These are phyloP conservation scores for Protophormia terraenovae DNA, from an alignment of 2,888 invertebrate genomes.

Conservation along the genomic window DNA sequence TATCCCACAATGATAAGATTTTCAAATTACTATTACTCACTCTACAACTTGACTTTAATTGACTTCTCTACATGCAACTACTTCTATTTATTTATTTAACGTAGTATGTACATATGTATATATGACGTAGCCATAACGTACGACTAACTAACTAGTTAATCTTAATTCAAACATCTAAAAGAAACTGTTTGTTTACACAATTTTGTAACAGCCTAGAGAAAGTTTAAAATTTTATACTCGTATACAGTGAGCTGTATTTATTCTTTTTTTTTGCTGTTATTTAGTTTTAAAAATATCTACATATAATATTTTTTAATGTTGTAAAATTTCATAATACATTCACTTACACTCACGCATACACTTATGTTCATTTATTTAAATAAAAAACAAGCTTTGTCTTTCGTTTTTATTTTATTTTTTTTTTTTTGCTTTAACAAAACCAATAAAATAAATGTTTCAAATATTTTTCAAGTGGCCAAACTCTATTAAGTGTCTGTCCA, in stretches of 20 bases:
- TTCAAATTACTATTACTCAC: constrained; percentile 48
- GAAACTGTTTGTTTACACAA: constrained; percentile 1
- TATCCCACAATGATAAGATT: constrained; percentile 45
- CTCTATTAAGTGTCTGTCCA: constrained; percentile 12
- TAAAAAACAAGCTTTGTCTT: constrained; percentile 25
- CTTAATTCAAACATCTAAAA: neutral
- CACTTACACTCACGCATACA: neutral
- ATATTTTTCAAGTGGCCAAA: constrained; percentile 24
- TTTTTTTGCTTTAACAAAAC: neutral
- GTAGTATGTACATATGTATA: neutral
- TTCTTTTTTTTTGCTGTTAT: neutral
- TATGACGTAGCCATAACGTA: neutral
- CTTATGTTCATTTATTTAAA: neutral
- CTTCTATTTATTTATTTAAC: neutral
- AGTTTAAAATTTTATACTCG: neutral
- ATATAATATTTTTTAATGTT: constrained; percentile 26
- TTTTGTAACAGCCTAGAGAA: constrained; percentile 26
- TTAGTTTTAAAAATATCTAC: constrained; percentile 7
- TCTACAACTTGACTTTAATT: constrained; percentile 11
- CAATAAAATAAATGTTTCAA: constrained; percentile 4
- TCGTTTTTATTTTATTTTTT: neutral
- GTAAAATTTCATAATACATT: constrained; percentile 49
- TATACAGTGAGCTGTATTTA: neutral
- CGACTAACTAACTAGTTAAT: neutral
- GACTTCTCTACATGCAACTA: neutral